Base-by-base conservation (phyloP, 2,888 invertebrate species). In the Cerceris rybyensis region DNA sequence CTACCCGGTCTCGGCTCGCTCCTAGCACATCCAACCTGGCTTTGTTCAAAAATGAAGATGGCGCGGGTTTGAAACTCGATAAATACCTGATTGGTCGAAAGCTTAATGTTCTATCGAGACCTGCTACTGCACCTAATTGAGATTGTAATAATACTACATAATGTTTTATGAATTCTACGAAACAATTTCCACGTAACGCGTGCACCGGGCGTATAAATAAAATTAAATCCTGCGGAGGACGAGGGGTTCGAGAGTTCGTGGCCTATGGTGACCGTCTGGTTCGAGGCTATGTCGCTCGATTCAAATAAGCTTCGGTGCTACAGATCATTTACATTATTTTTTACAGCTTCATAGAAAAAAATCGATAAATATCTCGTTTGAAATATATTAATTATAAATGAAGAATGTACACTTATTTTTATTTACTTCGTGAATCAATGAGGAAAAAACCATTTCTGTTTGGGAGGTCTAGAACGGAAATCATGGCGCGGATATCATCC, bases 31-130 rank as follows among this genome's bases (percentile, higher is more conserved):
- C 71, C 94, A 94, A 94, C 93, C 93, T 93, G 93, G 94, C 95
- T 95, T 94, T 94, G 95, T 96, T 96, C 95, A 95, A 96, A 96
- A 96, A 94, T 95, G 95, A 96, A 96, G 95, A 96, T 96, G 96
- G 96, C 96, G 96, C 96, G 95, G 94, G 91, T 93, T 94, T 93
- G 91, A 93, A 93, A 92, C 92, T 93, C 93, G 93, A 90, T 90
- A 91, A 87, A 87, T 87, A 90, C 91, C 93, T 91, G 89, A 91
- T 91, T 92, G 90, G 90, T 92, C 93, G 72, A 64, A 70, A 74
- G 49, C 49, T 28, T 49, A 64, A 83, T 81, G 65, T 59, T 39
- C 41, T 71, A 68, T 63, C 63, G 42, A 39, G 52, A 28, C 67
- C 2, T 59, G n/a, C 65, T 67, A 69, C 66, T 79, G 74, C 70